Evolutionary conservation across 2,113 vertebrate genomes (phyloP).

Genomic region (Xiphophorus couchianus): DNA sequence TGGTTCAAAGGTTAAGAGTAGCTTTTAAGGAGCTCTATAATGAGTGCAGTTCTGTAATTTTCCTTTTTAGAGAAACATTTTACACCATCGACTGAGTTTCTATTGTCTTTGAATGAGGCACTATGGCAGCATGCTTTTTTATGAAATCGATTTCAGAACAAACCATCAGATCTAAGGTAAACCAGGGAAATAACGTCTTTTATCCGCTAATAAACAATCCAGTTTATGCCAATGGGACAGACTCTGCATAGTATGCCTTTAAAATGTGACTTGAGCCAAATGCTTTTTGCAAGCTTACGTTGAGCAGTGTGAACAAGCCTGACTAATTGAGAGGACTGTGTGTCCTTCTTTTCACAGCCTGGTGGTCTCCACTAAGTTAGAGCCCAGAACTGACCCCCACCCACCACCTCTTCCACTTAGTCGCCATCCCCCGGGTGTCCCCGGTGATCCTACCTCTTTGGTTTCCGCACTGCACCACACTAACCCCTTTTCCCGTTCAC

Average conservation of each 20-base stretch:
- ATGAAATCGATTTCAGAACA: not conserved
- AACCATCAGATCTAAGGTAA: no score
- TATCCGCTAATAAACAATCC: not conserved
- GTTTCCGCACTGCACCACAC: conserved; percentile 63
- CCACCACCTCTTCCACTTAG: conserved; percentile 65
- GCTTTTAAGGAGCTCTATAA: no score
- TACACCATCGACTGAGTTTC: not conserved
- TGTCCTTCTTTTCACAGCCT: conserved; percentile 94
- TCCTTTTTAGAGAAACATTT: no score
- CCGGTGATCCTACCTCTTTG: conserved; percentile 50
- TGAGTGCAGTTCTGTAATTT: no score
- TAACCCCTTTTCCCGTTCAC: conserved; percentile 75
- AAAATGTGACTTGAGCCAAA: conserved; percentile 11
- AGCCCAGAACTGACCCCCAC: conserved; percentile 83
- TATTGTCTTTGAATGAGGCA: not conserved
- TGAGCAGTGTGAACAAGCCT: conserved; percentile 41
- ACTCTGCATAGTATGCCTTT: not conserved
- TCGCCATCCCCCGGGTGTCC: conserved; percentile 51
- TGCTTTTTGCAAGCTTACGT: conserved; percentile 15
- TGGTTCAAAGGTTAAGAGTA: no score
- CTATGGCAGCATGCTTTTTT: not conserved
- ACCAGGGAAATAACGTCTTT: no score
- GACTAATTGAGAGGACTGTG: conserved; percentile 87
- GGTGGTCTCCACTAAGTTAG: conserved; percentile 91
- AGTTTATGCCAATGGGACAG: not conserved